Evolutionary conservation across 2,797 vertebrate genomes (phyloP), one percentile per base, ranked within the genome.

Genomic region (Neomorphus geoffroyi): DNA sequence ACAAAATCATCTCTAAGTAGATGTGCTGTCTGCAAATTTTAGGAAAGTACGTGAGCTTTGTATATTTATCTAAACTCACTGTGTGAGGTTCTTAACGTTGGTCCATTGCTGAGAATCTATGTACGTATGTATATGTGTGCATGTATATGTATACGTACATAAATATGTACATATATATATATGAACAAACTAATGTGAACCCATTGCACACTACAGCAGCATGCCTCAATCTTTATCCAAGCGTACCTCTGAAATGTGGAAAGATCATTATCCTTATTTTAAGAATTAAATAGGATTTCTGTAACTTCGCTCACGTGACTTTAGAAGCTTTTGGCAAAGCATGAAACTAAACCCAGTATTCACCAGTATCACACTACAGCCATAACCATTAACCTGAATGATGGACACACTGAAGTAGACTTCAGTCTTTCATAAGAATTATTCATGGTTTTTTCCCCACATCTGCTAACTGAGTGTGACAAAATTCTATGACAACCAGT

Each of bases 331-430:
- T 80, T 84, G 82, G 66, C 80, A 91, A 86, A 90, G 33, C 64
- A 73, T 66, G 80, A 94, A 90, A 96, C 93, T 84, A 91, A 92
- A 96, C 28, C 51, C 73, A 67, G 94, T 92, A 86, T 79, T 96
- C 85, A 92, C 33, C 48, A 37, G 66, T 53, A 65, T 80, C 53
- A 13, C n/a, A 18, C 58, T 66, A n/a, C 62, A 79, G 51, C 88
- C 41, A 14, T 70, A 81, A 80, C 64, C 28, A 35, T 60, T 96
- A 90, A 81, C 80, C 88, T 46, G 90, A 74, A 45, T 77, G 94
- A 94, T 77, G 67, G 91, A 82, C 85, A 51, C 22, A 13, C 39
- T 86, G 85, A 62, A 62, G 43, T n/a, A 56, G 30, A 53, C 54
- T 73, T 89, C 45, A 66, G 61, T 86, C 60, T 91, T 86, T 77